These are phyloP conservation scores for Manacus vitellinus DNA, from an alignment of 2,113 vertebrate genomes.

Conservation along the genomic window DNA sequence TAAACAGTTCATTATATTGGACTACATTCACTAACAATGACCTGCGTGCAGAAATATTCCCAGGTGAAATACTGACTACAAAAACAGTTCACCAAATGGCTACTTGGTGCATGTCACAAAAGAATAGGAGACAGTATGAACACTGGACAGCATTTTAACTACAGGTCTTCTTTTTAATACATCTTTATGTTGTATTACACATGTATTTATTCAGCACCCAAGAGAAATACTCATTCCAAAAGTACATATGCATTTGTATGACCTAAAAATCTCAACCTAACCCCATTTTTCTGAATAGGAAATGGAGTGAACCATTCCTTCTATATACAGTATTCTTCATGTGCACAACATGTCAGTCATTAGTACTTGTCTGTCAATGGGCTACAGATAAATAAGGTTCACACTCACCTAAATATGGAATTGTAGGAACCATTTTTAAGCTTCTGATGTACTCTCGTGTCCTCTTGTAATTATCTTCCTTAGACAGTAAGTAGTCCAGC, in stretches of 20 bases:
- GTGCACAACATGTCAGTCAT: background rate
- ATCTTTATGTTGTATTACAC: background rate
- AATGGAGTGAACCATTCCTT: background rate
- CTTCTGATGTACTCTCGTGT: conserved; percentile 91
- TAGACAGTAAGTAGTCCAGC: conserved; percentile 90
- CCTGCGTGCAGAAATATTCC: background rate
- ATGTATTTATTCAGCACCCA: background rate
- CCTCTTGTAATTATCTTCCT: conserved; percentile 93
- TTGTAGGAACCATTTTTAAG: conserved; percentile 91
- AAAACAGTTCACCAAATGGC: background rate
- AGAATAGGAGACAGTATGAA: background rate
- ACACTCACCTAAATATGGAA: conserved; percentile 91
- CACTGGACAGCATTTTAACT: background rate
- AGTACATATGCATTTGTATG: background rate
- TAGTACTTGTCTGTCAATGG: background rate
- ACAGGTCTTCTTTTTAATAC: background rate
- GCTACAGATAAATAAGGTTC: background rate
- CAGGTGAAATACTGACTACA: background rate
- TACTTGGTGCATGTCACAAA: background rate
- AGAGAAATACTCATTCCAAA: background rate
- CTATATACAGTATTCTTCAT: background rate
- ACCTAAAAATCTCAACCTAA: background rate
- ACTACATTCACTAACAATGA: background rate
- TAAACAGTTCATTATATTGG: background rate
- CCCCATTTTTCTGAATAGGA: background rate